Conservation (phyloP, 2,888 invertebrate genomes). For the Hydrotaea cyrtoneurina region DNA sequence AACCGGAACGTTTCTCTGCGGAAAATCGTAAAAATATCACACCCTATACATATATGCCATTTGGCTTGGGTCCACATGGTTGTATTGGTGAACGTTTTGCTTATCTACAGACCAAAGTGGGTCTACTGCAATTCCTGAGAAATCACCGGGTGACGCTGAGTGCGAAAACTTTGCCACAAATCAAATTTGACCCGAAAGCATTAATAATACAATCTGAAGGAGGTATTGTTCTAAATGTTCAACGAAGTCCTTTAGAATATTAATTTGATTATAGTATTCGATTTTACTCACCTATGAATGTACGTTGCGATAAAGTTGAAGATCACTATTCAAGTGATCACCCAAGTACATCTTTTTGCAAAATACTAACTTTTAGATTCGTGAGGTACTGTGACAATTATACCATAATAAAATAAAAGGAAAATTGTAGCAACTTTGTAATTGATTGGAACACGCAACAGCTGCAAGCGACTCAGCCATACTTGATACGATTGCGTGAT, state of each 20-base stretch:
- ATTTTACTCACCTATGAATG: not conserved
- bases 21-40: slow-evolving; percentile 75
- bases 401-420: slow-evolving; percentile 26
- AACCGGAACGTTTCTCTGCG: slow-evolving; percentile 79
- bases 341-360: not conserved
- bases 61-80: slow-evolving; percentile 79
- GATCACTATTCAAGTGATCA: not conserved
- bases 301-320: not conserved
- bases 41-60: slow-evolving; percentile 80
- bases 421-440: slow-evolving; percentile 52
- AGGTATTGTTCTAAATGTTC: slow-evolving; percentile 76
- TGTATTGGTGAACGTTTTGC: slow-evolving; percentile 81
- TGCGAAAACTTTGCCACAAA: slow-evolving; percentile 72
- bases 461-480: not conserved
- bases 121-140: slow-evolving; percentile 77
- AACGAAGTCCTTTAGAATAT: slow-evolving; percentile 74
- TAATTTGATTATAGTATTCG: not conserved
- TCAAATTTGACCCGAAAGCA: slow-evolving; percentile 77
- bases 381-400: not conserved
- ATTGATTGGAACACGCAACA: slow-evolving; percentile 58
- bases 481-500: not conserved
- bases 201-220: slow-evolving; percentile 77
- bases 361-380: not conserved
- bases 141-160: slow-evolving; percentile 77
- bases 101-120: slow-evolving; percentile 78